A percentile compares a stretch with the other conserved stretches of the same genome.
Conservation (phyloP, 2,888 invertebrate genomes). For the Luperina nickerlii region DNA sequence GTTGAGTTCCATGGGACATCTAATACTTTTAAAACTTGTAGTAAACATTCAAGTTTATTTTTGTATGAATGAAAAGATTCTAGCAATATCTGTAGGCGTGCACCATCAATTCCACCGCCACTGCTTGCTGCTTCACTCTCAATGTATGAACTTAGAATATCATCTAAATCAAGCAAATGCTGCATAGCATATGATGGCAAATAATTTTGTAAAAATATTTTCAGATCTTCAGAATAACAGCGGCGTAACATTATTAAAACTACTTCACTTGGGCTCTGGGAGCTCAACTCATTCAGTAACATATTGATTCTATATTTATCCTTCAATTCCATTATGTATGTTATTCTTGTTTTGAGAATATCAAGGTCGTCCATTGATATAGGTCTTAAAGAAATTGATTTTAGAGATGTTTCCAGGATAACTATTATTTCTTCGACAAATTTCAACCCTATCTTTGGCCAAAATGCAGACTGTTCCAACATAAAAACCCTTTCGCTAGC, state of each 20-base stretch:
- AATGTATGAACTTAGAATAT: slow-evolving; percentile 82
- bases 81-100: slow-evolving; percentile 81
- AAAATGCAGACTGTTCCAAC: slow-evolving; percentile 86
- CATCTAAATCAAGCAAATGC: slow-evolving; percentile 85
- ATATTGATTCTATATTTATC: slow-evolving; percentile 88
- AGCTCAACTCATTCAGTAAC: slow-evolving; percentile 83
- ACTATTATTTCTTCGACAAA: slow-evolving; percentile 83
- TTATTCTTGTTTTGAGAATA: slow-evolving; percentile 82
- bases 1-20: slow-evolving; percentile 85
- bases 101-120: slow-evolving; percentile 84
- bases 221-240: slow-evolving; percentile 88
- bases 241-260: slow-evolving; percentile 86
- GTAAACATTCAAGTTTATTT: slow-evolving; percentile 83
- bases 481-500: slow-evolving; percentile 85
- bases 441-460: slow-evolving; percentile 89
- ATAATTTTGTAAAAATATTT: slow-evolving; percentile 82
- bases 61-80: slow-evolving; percentile 80
- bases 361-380: slow-evolving; percentile 86
- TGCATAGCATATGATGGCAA: slow-evolving; percentile 83
- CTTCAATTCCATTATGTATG: slow-evolving; percentile 84
- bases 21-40: slow-evolving; percentile 84
- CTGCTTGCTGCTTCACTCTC: slow-evolving; percentile 84
- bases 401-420: slow-evolving; percentile 82
- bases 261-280: slow-evolving; percentile 84
- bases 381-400: slow-evolving; percentile 82